Evolutionary conservation across 2,888 invertebrate species (phyloP), one percentile per base, ranked within the genome.

Genomic region (Ectemnius cavifrons): DNA sequence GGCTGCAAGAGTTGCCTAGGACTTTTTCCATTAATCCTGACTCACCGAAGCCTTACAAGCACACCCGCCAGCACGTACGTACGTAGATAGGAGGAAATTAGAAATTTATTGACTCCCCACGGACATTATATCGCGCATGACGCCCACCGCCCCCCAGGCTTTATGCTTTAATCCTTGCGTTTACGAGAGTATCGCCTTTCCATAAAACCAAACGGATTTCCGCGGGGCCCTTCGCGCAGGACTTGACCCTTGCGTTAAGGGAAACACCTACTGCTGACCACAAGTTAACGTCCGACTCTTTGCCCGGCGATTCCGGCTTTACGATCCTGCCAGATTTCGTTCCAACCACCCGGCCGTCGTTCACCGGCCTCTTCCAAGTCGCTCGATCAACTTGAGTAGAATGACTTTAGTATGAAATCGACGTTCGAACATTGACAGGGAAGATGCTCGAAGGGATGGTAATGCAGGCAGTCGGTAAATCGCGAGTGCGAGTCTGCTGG

Each of bases 391-490:
- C 8, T 14, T 52, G 52, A 47, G 3, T 11, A 47, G 47, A 52
- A 52, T 52, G 5, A 52, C 2, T 16, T 16, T 8, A 14, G 52
- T 14, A 13, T 4, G 16, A 52, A 52, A 16, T 52, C 52, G 52
- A 52, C 52, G 79, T 83, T 83, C 73, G 23, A 56, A 23, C 23
- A 59, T 23, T 52, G 13, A 45, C 76, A 70, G 72, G 68, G 66
- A 79, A 69, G 77, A 80, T 86, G 80, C 84, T 85, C 86, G 74
- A 81, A 84, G 86, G 83, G 83, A 80, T 72, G 75, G 87, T 85
- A 86, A 86, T 84, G 85, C 86, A 86, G 87, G 86, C 85, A 83
- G 79, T 79, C 83, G 83, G 84, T 87, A 87, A 88, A 88, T 89
- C 85, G 84, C 76, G 67, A 71, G 73, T 74, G 82, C 79, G 81